Conservation (phyloP, 1,140 invertebrate species). For the Halesus radiatus region DNA sequence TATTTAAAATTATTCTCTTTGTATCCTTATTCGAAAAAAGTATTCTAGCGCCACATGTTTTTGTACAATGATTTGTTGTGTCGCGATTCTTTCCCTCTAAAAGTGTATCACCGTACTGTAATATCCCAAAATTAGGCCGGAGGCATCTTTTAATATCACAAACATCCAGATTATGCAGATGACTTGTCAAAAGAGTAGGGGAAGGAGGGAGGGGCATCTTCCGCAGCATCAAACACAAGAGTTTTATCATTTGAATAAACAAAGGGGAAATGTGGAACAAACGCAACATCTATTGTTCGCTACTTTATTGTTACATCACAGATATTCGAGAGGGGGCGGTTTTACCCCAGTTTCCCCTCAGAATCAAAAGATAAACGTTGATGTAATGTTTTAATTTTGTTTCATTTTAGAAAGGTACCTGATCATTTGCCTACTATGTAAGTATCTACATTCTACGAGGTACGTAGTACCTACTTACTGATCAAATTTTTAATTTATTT, state of each 20-base stretch:
- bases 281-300: conserved; percentile 1
- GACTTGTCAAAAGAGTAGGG: neutral
- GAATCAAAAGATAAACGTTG: neutral
- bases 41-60: too few relatives aligned
- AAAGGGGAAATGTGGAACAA: conserved; percentile 7
- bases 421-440: too few relatives aligned
- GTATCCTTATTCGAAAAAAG: too few relatives aligned
- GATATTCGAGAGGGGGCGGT: neutral
- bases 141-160: conserved; percentile 8
- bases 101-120: too few relatives aligned
- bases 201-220: neutral
- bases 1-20: too few relatives aligned
- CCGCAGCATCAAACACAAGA: conserved; percentile 13
- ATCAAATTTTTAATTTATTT: too few relatives aligned
- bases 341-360: neutral
- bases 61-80: too few relatives aligned
- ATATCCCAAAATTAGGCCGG: neutral
- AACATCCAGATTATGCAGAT: conserved; percentile 12
- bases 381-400: neutral
- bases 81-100: too few relatives aligned
- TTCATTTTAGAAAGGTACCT: neutral
- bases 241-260: conserved; percentile 29
- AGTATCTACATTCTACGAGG: too few relatives aligned
- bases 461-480: too few relatives aligned
- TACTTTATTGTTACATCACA: conserved; percentile 1